Evolutionary conservation across 2,113 vertebrate species (phyloP), one percentile per base, ranked within the genome.

Genomic region (Rissa tridactyla): DNA sequence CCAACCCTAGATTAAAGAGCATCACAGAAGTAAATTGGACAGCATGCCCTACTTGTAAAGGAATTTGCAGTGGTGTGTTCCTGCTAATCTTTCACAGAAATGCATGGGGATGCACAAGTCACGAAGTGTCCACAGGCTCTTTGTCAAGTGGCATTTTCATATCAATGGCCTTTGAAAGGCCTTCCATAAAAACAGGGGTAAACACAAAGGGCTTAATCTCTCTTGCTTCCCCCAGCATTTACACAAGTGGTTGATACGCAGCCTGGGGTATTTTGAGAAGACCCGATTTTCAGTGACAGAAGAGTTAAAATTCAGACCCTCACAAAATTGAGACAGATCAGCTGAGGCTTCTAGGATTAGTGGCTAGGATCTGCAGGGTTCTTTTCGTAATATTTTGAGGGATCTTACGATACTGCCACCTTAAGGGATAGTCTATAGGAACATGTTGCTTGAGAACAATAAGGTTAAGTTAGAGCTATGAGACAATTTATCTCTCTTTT

Each of bases 51-150:
- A 12, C 15, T 69, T 55, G 25, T 73, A 62, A 55, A 70, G 70
- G 86, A 92, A 79, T 94, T 78, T 71, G n/a, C 69, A 60, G 70
- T 44, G 11, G 21, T 71, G 55, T 6, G 30, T 21, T 85, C 57
- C 78, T 82, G 44, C 73, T 96, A 81, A 91, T 87, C 87, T 79
- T 76, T 79, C 54, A 69, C 44, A 72, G 85, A 87, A 71, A 92
- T 32, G 75, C 49, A 49, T 40, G 44, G 40, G 52, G 92, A 90
- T 85, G 38, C 36, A 81, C 52, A 64, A 84, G 81, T 13, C 54
- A 29, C 38, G 80, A 71, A 75, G 51, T 47, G 12, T 61, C 58
- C 54, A 47, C 30, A 47, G 58, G 42, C 69, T 94, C 84, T 94
- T 95, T 91, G 66, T 82, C 73, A 36, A 70, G 68, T 46, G 27